These are phyloP conservation scores for Gnatocerus cornutus DNA, from an alignment of 2,888 invertebrate species.

Conservation along the genomic window DNA sequence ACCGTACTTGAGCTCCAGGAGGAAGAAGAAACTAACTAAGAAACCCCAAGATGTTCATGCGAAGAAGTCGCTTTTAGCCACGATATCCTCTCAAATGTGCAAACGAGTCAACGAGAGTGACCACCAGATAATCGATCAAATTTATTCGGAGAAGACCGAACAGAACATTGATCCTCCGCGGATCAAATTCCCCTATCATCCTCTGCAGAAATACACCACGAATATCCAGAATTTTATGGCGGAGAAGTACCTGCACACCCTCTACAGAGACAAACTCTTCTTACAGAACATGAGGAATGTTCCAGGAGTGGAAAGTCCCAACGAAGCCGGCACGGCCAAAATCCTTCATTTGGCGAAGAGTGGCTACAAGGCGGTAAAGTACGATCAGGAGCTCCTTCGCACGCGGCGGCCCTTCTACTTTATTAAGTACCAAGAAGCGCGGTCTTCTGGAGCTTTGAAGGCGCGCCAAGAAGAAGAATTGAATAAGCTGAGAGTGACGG, in stretches of 20 bases:
- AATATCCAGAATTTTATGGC: slow-evolving; percentile 70
- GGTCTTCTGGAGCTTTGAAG: slow-evolving; percentile 62
- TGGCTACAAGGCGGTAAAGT: slow-evolving; percentile 64
- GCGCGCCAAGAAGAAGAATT: slow-evolving; percentile 63
- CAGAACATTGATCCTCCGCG: slow-evolving; percentile 62
- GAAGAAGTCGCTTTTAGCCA: too few relatives aligned
- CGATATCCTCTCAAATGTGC: too few relatives aligned
- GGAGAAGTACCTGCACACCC: slow-evolving; percentile 69
- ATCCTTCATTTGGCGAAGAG: slow-evolving; percentile 64
- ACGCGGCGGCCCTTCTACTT: slow-evolving; percentile 71
- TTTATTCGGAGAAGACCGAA: slow-evolving; percentile 63
- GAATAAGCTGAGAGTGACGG: slow-evolving; percentile 62
- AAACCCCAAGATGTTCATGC: too few relatives aligned
- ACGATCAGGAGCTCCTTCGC: too few relatives aligned
- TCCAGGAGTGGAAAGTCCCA: slow-evolving; percentile 66
- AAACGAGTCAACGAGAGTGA: background rate
- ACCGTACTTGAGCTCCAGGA: slow-evolving; percentile 59
- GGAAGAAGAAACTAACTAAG: slow-evolving; percentile 55
- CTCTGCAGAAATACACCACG: slow-evolving; percentile 67
- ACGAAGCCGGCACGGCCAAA: slow-evolving; percentile 63
- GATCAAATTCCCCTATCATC: slow-evolving; percentile 62
- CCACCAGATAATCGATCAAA: slow-evolving; percentile 59
- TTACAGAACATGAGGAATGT: slow-evolving; percentile 64
- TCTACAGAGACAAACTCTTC: slow-evolving; percentile 71
- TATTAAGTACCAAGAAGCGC: slow-evolving; percentile 67